phyloP scores from a whole-genome alignment of 2,888 invertebrate species.

The Drosophila mimica region DNA sequence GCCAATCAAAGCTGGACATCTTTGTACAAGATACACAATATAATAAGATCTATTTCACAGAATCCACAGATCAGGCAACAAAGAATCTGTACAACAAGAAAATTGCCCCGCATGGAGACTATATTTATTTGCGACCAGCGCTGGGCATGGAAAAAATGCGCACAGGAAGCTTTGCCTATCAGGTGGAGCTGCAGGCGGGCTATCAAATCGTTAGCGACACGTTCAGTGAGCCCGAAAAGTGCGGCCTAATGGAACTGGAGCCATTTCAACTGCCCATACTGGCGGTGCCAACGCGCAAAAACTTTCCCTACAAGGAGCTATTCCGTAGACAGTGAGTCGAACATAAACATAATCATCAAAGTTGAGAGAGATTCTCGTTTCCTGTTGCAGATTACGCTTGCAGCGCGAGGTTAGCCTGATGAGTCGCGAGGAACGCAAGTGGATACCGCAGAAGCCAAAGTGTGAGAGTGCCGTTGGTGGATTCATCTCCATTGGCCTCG shows the following conservation, averaged over 20 bases:
- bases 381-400: conserved; percentile 86
- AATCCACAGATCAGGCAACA: conserved; percentile 86
- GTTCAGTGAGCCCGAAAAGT: conserved; percentile 88
- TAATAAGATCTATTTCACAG: conserved; percentile 87
- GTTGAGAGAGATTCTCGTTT: background rate
- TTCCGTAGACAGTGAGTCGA: conserved; percentile 83
- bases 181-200: conserved; percentile 87
- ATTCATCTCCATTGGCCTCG: conserved; percentile 87
- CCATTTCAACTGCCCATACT: conserved; percentile 87
- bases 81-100: conserved; percentile 86
- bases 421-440: conserved; percentile 85
- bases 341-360: too few relatives aligned
- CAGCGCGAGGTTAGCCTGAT: conserved; percentile 87
- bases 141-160: conserved; percentile 87
- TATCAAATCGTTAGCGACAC: conserved; percentile 88
- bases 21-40: conserved; percentile 88
- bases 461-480: conserved; percentile 86
- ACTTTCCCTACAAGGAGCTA: conserved; percentile 87
- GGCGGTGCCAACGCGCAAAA: conserved; percentile 86
- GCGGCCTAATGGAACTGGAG: conserved; percentile 87
- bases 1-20: conserved; percentile 86
- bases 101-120: conserved; percentile 86
- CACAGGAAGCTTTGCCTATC: conserved; percentile 87
- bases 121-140: conserved; percentile 86
- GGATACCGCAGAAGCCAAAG: conserved; percentile 87